Base-by-base conservation (phyloP, 2,113 vertebrate species). In the Pterocles orientalis region DNA sequence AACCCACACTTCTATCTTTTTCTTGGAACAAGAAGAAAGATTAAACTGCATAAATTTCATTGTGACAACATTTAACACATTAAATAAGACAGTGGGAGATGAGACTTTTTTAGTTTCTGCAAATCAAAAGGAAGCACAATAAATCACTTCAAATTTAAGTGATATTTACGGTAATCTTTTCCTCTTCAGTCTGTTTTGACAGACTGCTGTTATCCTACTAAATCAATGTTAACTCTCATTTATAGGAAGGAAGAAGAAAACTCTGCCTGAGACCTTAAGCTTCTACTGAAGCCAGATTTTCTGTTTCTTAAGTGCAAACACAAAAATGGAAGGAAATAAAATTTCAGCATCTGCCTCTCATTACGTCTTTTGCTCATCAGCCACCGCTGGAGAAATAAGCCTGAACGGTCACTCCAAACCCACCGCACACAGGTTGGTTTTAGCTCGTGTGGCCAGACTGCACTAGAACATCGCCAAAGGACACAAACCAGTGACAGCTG, bases 161-260 rank as follows among this genome's bases (percentile, higher is more conserved):
- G 82, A 41, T 29, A 25, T 88, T 84, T 85, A 43, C 39, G 31
- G 93, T 87, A 90, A 84, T 91, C 50, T 70, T 85, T 51, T 62
- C 47, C n/a, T 79, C 36, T 66, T 71, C 66, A 61, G 56, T 87
- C 51, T 3, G 1, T 24, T 93, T 93, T 94, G 85, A 78, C 78
- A 95, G 90, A 73, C 24, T 90, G 85, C 65, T 93, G 23, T 66
- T 89, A 65, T 79, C 82, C 65, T 54, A 13, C 43, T 73, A 75
- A 70, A 95, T 85, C 86, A 77, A 53, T 0, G 6, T 89, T 87
- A 81, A n/a, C 47, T 84, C 45, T 54, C 18, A 14, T 66, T 84
- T 84, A 48, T 13, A 36, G 24, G 45, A 58, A 66, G 61, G 28
- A 81, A 82, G 58, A 69, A 41, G 41, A 87, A 81, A 90, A 65